phyloP scores from a whole-genome alignment of 2,113 vertebrate genomes.

The Psittacula cyanocephala region DNA sequence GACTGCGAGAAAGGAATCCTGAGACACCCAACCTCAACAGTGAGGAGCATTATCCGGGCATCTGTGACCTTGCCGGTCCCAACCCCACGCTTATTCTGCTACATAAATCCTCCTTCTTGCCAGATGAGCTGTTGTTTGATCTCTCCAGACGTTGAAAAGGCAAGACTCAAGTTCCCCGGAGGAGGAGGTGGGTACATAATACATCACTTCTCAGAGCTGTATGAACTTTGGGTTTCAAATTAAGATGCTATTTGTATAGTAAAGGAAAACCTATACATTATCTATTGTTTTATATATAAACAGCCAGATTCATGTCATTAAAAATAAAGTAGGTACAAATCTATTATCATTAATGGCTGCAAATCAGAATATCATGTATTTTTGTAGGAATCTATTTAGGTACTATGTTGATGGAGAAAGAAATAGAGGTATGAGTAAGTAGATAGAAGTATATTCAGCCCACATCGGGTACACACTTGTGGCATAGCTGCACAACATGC shows the following conservation, averaged over 20 bases:
- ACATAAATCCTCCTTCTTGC: neutral
- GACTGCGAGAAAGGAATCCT: neutral
- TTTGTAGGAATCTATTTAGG: neutral
- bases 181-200: neutral
- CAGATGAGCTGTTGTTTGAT: neutral
- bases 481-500: neutral
- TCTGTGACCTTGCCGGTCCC: neutral
- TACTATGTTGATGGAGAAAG: neutral
- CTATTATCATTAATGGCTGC: neutral
- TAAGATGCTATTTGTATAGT: neutral
- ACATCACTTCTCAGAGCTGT: neutral
- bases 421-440: neutral
- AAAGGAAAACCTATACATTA: neutral
- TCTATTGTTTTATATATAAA: neutral
- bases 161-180: neutral
- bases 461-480: rapidly evolving
- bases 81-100: neutral
- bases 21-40: neutral
- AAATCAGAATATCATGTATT: neutral
- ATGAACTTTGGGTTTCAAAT: neutral
- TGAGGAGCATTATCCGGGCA: neutral
- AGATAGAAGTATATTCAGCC: neutral
- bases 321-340: neutral
- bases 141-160: neutral
- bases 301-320: neutral